phyloP scores from a whole-genome alignment of 2,888 invertebrate species.

The Campoplex capitator region DNA sequence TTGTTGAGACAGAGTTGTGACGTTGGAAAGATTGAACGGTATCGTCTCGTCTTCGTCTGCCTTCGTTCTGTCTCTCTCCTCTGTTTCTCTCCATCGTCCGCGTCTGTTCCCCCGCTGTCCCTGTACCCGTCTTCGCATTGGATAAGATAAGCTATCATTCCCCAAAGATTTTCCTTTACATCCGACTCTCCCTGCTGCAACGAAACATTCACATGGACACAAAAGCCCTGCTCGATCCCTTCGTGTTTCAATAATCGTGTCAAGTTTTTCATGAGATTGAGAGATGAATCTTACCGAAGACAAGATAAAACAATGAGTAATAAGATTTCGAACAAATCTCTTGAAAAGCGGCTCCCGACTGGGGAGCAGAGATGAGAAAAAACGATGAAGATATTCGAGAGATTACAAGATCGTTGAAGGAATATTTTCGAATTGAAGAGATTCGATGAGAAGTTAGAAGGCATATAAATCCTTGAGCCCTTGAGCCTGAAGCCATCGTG shows the following conservation, averaged over 20 bases:
- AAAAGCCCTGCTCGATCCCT: background rate
- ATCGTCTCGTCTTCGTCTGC: constrained; percentile 41
- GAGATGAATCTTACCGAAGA: constrained; percentile 2
- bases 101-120: background rate
- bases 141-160: constrained; percentile 62
- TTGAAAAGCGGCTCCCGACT: background rate
- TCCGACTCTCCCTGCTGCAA: constrained; percentile 28
- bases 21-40: constrained; percentile 36
- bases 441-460: background rate
- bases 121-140: background rate
- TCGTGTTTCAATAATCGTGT: constrained; percentile 19
- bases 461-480: background rate
- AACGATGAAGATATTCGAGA: background rate
- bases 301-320: background rate
- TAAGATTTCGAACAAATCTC: background rate
- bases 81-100: background rate
- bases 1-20: constrained; percentile 27
- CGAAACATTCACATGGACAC: constrained; percentile 28
- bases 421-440: constrained; percentile 7
- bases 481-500: background rate
- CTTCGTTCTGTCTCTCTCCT: constrained; percentile 12
- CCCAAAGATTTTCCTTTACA: constrained; percentile 39
- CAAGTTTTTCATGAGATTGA: constrained; percentile 22
- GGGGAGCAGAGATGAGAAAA: background rate
- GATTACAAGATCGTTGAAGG: background rate